phyloP scores from a whole-genome alignment of 1,140 invertebrate species.

The Archegozetes longisetosus region DNA sequence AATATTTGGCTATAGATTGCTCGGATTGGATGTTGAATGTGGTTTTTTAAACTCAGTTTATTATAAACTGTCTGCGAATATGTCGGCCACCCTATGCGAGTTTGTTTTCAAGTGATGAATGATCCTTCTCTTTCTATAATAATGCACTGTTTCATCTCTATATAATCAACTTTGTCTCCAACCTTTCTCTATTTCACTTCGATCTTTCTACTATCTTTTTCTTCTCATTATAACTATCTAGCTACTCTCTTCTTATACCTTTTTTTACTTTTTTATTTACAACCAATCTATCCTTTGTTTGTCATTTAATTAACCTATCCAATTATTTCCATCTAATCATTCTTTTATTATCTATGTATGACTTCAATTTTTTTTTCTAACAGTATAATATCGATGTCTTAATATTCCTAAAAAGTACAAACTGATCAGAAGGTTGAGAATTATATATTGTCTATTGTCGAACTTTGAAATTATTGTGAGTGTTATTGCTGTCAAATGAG shows the following conservation, averaged over 20 bases:
- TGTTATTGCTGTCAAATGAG: too few species aligned
- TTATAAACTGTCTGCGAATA: not conserved
- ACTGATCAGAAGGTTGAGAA: not conserved
- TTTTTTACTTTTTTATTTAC: too few species aligned
- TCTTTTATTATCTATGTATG: not conserved
- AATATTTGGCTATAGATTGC: not conserved
- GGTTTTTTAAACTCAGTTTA: not conserved
- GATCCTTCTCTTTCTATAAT: not conserved
- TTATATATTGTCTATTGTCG: not conserved
- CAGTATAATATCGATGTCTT: not conserved
- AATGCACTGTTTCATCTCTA: not conserved
- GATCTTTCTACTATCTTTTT: not conserved
- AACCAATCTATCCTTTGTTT: not conserved
- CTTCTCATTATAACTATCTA: too few species aligned
- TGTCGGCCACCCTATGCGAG: not conserved
- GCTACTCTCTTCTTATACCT: too few species aligned
- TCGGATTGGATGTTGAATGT: not conserved
- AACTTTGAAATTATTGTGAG: too few species aligned
- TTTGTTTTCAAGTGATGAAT: not conserved
- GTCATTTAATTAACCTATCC: not conserved
- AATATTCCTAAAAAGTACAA: not conserved
- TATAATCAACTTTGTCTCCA: not conserved
- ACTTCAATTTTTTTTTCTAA: not conserved
- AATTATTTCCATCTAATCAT: not conserved
- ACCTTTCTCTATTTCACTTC: not conserved